A percentile compares a stretch with the other conserved stretches of the same genome.
These are phyloP conservation scores for Sialis fuliginosa DNA, from an alignment of 2,888 invertebrate genomes.

Conservation along the genomic window DNA sequence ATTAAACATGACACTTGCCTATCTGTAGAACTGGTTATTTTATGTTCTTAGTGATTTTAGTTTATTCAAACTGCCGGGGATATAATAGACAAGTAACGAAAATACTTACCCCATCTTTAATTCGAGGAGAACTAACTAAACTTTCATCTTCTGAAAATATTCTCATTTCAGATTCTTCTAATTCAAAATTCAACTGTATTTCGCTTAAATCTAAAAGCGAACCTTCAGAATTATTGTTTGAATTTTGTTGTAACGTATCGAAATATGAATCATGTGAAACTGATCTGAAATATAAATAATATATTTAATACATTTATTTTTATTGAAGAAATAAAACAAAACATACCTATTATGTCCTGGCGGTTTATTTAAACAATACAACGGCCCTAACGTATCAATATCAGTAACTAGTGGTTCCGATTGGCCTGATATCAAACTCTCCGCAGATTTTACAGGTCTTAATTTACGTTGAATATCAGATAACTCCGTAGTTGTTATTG, in stretches of 20 bases:
- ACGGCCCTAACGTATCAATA: conserved; percentile 24
- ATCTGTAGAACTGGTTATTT: too few species aligned
- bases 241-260: conserved; percentile 47
- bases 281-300: conserved; percentile 30
- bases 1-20: too few species aligned
- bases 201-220: conserved; percentile 56
- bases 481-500: conserved; percentile 23
- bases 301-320: conserved; percentile 2
- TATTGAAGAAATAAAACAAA: background rate
- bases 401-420: conserved; percentile 22
- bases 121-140: conserved; percentile 36
- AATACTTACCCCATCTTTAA: conserved; percentile 23
- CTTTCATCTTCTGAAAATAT: conserved; percentile 82
- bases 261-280: conserved; percentile 91
- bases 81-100: too few species aligned
- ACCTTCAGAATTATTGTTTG: conserved; percentile 26
- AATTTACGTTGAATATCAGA: conserved; percentile 29
- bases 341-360: conserved; percentile 31
- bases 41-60: too few species aligned
- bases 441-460: conserved; percentile 52
- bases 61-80: too few species aligned
- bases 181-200: conserved; percentile 64
- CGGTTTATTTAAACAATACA: conserved; percentile 25
- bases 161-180: conserved; percentile 70
- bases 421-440: conserved; percentile 36